phyloP scores from a whole-genome alignment of 2,797 vertebrate genomes.

The Molossus alvarezi region DNA sequence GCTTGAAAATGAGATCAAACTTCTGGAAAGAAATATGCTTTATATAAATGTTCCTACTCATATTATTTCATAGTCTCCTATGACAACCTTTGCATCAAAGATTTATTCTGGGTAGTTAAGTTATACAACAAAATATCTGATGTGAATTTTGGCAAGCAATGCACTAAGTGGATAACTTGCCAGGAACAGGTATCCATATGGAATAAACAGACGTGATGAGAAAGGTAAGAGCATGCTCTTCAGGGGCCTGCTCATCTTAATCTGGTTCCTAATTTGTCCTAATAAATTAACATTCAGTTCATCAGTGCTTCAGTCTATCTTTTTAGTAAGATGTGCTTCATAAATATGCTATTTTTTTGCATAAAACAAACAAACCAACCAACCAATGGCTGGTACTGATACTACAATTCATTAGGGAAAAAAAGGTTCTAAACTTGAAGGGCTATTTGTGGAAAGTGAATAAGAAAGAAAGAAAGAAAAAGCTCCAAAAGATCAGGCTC shows the following conservation, averaged over 20 bases:
- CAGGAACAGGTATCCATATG: constrained; percentile 74
- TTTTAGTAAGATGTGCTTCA: constrained; percentile 62
- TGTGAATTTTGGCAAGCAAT: constrained; percentile 83
- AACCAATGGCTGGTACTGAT: not conserved
- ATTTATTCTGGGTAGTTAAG: constrained; percentile 87
- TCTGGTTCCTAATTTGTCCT: constrained; percentile 47
- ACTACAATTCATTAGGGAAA: not conserved
- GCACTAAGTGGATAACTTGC: constrained; percentile 69
- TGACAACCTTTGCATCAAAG: constrained; percentile 85
- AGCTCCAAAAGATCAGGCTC: constrained; percentile 6
- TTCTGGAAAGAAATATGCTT: constrained; percentile 84
- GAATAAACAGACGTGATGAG: constrained; percentile 66
- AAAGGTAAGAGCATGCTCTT: constrained; percentile 40
- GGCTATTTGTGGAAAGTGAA: not conserved
- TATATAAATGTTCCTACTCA: constrained; percentile 86
- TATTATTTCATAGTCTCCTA: constrained; percentile 85
- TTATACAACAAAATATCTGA: constrained; percentile 86
- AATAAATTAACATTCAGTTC: constrained; percentile 25
- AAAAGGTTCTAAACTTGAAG: not conserved
- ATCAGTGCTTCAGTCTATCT: not conserved
- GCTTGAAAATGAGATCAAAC: constrained; percentile 85
- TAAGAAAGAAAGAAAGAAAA: constrained; percentile 4
- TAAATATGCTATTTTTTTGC: constrained; percentile 52
- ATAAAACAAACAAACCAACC: not conserved
- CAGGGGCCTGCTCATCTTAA: not conserved